Evolutionary conservation across 2,888 invertebrate genomes (phyloP), one percentile per base, ranked within the genome.

Genomic region (Abrostola triplasia): DNA sequence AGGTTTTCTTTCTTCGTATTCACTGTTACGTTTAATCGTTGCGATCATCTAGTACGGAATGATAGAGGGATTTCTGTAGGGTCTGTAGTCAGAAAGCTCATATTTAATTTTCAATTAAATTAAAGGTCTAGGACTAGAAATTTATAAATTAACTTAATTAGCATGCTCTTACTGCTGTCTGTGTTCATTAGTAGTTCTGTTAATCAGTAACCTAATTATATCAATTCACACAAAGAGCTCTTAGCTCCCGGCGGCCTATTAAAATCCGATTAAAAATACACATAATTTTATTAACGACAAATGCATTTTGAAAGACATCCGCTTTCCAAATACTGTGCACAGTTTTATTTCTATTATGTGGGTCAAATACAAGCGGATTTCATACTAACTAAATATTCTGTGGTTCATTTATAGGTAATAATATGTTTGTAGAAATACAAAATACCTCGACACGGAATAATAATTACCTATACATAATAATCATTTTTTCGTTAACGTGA

Each of bases 291-390:
- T 77, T 73, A 51, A 64, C 36, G 79, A 84, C 83, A 83, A 85
- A 82, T 88, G 90, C 90, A 90, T 88, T 85, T 84, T 82, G 24
- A 79, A 72, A 83, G 85, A 83, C 85, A 84, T 88, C 83, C 79
- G 80, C 50, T 62, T 75, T 72, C 47, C 80, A 83, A 88, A 85
- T 84, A 84, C 24, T 13, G 84, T 81, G 66, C 79, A 67, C 73
- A 67, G 69, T 63, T 60, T 49, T 67, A 73, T 72, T 77, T 65
- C 24, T 61, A 40, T 73, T 84, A 89, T 86, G 76, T 91, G 69
- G 90, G 87, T 83, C 88, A 81, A 80, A 82, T 44, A 24, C 24
- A 24, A 24, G n/a, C n/a, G n/a, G n/a, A n/a, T n/a, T n/a, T n/a
- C n/a, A n/a, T n/a, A n/a, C n/a, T n/a, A n/a, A n/a, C n/a, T n/a